These are phyloP conservation scores for Bettongia penicillata DNA, from an alignment of 2,113 vertebrate genomes.

Conservation along the genomic window DNA sequence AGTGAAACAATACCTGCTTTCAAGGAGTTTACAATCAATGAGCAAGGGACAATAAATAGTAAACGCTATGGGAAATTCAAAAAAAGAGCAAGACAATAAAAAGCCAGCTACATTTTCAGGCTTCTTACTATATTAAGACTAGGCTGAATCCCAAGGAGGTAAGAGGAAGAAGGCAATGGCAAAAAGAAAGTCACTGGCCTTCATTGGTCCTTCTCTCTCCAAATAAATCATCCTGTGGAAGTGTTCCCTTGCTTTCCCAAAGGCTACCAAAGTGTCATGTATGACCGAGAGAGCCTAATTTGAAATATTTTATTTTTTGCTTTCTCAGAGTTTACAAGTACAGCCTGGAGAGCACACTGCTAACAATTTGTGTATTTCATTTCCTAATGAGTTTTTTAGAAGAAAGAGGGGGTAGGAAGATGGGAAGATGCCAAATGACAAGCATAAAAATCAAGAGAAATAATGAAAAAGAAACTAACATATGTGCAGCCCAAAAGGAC, in stretches of 20 bases:
- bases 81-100: background rate
- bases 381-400: slow-evolving; percentile 8
- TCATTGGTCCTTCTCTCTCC: background rate
- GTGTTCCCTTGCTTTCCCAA: background rate
- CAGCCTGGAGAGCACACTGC: background rate
- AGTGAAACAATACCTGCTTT: background rate
- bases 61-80: background rate
- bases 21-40: background rate
- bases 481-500: background rate
- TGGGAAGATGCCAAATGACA: slow-evolving; percentile 8
- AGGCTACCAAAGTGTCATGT: background rate
- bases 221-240: background rate
- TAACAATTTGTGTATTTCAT: slow-evolving; percentile 1
- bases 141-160: background rate
- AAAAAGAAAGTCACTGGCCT: background rate
- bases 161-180: background rate
- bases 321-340: background rate
- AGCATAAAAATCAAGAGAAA: slow-evolving; percentile 3
- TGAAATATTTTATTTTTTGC: background rate
- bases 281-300: background rate
- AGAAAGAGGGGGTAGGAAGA: slow-evolving; percentile 1
- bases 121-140: background rate
- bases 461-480: background rate
- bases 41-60: background rate
- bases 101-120: background rate